Percentiles rank a stretch among this genome's conserved stretches.
These are phyloP conservation scores for Bellardia pandia DNA, from an alignment of 2,888 invertebrate genomes.

Conservation along the genomic window DNA sequence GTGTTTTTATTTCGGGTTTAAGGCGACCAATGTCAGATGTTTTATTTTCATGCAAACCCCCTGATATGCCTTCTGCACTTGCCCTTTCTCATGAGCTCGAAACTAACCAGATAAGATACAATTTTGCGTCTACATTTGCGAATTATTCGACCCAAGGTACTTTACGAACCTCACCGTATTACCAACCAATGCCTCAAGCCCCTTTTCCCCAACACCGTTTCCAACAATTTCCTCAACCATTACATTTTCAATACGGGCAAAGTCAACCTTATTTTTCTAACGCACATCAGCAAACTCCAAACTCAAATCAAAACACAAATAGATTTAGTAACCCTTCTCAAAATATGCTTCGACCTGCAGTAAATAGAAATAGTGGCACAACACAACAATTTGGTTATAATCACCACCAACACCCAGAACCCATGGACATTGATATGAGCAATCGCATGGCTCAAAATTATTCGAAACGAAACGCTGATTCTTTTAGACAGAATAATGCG, in stretches of 20 bases:
- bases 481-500: constrained; percentile 39
- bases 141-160: constrained; percentile 41
- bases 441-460: constrained; percentile 27
- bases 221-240: constrained; percentile 7
- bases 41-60: constrained; percentile 59
- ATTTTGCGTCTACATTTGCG: constrained; percentile 56
- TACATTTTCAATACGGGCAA: constrained; percentile 21
- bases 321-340: constrained; percentile 12
- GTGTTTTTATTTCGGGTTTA: constrained; percentile 58
- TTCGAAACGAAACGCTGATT: constrained; percentile 28
- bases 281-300: neutral
- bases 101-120: constrained; percentile 59
- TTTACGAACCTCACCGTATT: constrained; percentile 52
- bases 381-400: constrained; percentile 18
- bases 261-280: neutral
- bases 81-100: constrained; percentile 58
- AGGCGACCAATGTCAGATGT: constrained; percentile 56
- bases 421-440: constrained; percentile 55
- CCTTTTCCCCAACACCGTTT: constrained; percentile 5
- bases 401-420: constrained; percentile 30
- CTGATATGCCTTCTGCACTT: constrained; percentile 62
- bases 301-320: constrained; percentile 12
- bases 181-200: constrained; percentile 25
- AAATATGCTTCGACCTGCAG: constrained; percentile 19
- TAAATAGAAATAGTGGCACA: constrained; percentile 36